Base-by-base conservation (phyloP, 2,113 vertebrate genomes). In the Gallinago undulata region DNA sequence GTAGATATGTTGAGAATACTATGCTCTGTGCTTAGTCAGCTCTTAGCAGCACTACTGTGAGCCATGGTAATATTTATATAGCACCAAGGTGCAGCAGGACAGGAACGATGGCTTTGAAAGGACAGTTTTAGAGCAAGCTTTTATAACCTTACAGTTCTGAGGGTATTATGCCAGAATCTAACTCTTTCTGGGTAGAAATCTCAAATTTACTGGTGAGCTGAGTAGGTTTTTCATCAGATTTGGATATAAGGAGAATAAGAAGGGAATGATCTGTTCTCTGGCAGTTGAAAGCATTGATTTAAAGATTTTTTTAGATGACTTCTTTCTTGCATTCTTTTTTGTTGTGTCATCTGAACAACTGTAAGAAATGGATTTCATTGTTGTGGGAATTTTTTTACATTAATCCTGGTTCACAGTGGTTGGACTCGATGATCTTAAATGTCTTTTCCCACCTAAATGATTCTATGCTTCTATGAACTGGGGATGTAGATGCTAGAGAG, bases 301-400 rank as follows among this genome's bases (percentile, higher is more conserved):
- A 59, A 69, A 60, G 53, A 18, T 33, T 50, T 55, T 39, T 39
- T 55, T 15, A 28, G 53, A 35, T 57, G 14, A 25, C 2, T 78
- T 69, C 15, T 55, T 56, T 69, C 22, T 30, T 37, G 23, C 2
- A 0, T 59, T 92, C 27, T 50, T 23, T 66, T 43, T 67, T 10
- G 0, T 37, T 43, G 11, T 21, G 9, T 43, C 2, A 3, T 37
- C n/a, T 76, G 51, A 80, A 35, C 0, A 1, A n/a, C 47, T 73
- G 1, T 33, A 79, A 68, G 43, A 47, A 55, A 43, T 59, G 28
- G 23, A 60, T 90, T 90, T 92, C 45, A 25, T 14, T 47, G 59
- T 37, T 75, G 45, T n/a, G 70, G 64, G 37, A 25, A 31, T 62
- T 62, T 56, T 51, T 89, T 47, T 37, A 11, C 59, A 31, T 41